Evolutionary conservation across 1,140 invertebrate genomes (phyloP).

Genomic region (Xylocopa sonorina): DNA sequence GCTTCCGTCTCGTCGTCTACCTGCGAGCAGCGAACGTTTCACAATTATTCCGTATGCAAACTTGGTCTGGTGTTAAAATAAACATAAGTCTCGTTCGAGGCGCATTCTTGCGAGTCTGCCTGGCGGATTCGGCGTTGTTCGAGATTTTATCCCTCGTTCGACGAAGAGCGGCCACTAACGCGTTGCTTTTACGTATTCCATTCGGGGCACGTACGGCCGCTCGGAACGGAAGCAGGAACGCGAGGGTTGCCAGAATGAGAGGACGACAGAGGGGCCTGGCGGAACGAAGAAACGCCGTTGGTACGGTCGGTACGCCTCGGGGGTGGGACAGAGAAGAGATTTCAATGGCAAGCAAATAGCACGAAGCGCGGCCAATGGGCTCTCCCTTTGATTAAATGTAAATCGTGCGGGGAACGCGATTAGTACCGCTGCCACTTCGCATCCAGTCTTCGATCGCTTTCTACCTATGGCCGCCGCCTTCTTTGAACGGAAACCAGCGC

Average conservation of each 20-base stretch:
- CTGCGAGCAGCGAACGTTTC: too few relatives aligned
- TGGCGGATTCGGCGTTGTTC: slow-evolving; percentile 23
- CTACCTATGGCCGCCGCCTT: slow-evolving; percentile 42
- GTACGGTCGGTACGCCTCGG: too few relatives aligned
- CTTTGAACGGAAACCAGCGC: slow-evolving; percentile 4
- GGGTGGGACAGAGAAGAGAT: slow-evolving; percentile 66
- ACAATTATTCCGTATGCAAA: neutral
- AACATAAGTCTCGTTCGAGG: neutral
- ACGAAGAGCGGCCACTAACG: slow-evolving; percentile 30
- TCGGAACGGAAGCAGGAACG: slow-evolving; percentile 24
- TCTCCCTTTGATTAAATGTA: slow-evolving; percentile 82
- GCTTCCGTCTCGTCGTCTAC: too few relatives aligned
- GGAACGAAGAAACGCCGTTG: slow-evolving; percentile 14
- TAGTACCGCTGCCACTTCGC: slow-evolving; percentile 74
- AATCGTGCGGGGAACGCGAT: slow-evolving; percentile 80
- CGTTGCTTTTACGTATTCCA: slow-evolving; percentile 77
- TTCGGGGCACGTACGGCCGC: slow-evolving; percentile 69
- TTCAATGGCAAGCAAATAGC: slow-evolving; percentile 81
- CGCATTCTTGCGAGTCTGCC: slow-evolving; percentile 30
- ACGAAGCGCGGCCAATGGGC: slow-evolving; percentile 78
- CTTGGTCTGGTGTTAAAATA: neutral
- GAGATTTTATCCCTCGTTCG: slow-evolving; percentile 38
- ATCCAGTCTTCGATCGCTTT: slow-evolving; percentile 72
- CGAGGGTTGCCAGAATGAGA: slow-evolving; percentile 1
- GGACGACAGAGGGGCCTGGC: neutral